phyloP scores from a whole-genome alignment of 2,113 vertebrate genomes.

The Chlorodrepanis virens region DNA sequence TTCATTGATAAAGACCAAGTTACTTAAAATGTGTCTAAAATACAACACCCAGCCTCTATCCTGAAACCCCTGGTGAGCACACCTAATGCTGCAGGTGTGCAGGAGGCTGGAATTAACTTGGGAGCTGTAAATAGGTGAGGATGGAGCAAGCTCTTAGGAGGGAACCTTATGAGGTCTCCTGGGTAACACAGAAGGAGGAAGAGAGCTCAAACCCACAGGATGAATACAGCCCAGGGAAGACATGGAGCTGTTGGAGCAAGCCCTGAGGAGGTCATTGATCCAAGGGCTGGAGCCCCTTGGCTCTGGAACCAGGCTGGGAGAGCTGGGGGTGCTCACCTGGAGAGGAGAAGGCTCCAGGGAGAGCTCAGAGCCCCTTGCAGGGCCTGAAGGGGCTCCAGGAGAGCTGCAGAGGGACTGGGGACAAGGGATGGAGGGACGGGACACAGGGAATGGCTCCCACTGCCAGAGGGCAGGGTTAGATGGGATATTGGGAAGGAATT shows the following conservation, averaged over 20 bases:
- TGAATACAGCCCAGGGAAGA: background rate
- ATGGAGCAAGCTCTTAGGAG: background rate
- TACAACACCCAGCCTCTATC: accelerated
- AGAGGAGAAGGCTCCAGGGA: background rate
- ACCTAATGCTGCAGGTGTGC: background rate
- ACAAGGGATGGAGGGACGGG: background rate
- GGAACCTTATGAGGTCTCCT: background rate
- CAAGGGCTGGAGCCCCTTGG: background rate
- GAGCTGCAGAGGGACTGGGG: background rate
- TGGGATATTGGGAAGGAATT: background rate
- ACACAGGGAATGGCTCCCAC: background rate
- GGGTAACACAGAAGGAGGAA: background rate
- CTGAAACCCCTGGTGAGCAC: background rate
- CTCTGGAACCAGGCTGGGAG: background rate
- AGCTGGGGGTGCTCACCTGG: background rate
- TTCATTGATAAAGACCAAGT: background rate
- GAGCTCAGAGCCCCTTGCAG: background rate
- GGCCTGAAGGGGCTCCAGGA: accelerated
- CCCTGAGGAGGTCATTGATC: background rate
- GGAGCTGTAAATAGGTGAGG: background rate
- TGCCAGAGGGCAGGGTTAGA: accelerated
- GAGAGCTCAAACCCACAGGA: background rate
- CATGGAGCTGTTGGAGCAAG: background rate
- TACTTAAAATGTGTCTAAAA: background rate
- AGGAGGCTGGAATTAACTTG: background rate